phyloP scores from a whole-genome alignment of 2,113 vertebrate genomes.

The Aix galericulata region DNA sequence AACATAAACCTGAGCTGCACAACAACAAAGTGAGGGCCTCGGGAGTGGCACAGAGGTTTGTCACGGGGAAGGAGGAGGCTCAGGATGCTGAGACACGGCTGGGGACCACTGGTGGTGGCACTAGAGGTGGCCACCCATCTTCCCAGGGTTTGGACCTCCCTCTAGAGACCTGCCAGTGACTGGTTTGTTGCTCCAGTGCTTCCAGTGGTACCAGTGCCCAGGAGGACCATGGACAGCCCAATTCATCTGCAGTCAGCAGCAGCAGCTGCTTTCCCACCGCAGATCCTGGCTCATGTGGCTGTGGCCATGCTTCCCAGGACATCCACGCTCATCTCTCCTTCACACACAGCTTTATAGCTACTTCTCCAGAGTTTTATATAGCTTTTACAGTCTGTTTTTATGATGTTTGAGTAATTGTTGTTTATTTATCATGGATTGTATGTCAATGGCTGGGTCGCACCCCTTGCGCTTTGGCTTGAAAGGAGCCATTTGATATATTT shows the following conservation, averaged over 20 bases:
- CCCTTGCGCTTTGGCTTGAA: background rate
- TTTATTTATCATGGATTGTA: slow-evolving; percentile 46
- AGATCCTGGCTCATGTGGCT: background rate
- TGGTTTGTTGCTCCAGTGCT: background rate
- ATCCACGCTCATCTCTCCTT: background rate
- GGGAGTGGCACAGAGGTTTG: background rate
- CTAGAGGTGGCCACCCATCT: accelerated
- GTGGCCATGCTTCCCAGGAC: background rate
- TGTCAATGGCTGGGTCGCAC: slow-evolving; percentile 48
- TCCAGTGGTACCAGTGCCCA: accelerated
- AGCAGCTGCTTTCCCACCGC: background rate
- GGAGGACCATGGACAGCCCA: background rate
- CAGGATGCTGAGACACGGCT: background rate
- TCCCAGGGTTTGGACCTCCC: background rate
- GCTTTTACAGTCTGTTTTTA: slow-evolving; percentile 29
- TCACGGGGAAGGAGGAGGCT: accelerated
- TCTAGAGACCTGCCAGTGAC: background rate
- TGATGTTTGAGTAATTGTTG: slow-evolving; percentile 48
- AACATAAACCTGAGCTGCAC: accelerated
- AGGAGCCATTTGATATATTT: background rate
- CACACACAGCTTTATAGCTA: background rate
- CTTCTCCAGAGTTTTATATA: slow-evolving; percentile 17
- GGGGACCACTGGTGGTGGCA: accelerated
- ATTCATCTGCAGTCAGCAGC: accelerated
- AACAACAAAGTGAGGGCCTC: background rate